A percentile compares a stretch with the other conserved stretches of the same genome.
Evolutionary conservation across 2,113 vertebrate genomes (phyloP).

Genomic region (Channa maculata): DNA sequence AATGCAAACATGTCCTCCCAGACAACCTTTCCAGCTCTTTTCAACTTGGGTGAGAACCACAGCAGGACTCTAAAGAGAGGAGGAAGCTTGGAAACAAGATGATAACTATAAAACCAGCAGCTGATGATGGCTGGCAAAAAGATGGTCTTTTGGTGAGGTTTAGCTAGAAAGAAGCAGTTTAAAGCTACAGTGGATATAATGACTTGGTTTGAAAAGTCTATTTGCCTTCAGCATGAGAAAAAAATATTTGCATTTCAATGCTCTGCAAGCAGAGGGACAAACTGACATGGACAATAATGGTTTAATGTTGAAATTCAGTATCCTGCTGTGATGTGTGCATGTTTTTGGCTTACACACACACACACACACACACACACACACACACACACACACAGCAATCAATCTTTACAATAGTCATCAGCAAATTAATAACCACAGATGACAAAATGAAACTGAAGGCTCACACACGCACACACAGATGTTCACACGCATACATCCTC

Average conservation of each 20-base stretch:
- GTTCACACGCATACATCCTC: too few relatives aligned
- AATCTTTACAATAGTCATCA: not conserved
- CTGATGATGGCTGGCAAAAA: not conserved
- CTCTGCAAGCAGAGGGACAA: conserved; percentile 18
- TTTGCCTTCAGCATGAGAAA: conserved; percentile 18
- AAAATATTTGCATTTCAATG: conserved; percentile 19
- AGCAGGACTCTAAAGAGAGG: conserved; percentile 25
- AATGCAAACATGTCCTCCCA: conserved; percentile 51
- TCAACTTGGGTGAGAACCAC: conserved; percentile 5
- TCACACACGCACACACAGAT: too few relatives aligned
- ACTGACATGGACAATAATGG: not conserved
- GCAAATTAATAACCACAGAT: conserved; percentile 5
- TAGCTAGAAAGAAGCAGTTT: not conserved
- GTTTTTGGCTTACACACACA: conserved; percentile 24
- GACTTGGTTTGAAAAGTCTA: not conserved
- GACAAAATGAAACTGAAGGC: too few relatives aligned
- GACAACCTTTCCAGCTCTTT: conserved; percentile 13
- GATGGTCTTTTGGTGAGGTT: not conserved
- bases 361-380: rapidly evolving
- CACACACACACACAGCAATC: not conserved
- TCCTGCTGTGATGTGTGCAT: conserved; percentile 43
- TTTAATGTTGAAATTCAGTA: not conserved
- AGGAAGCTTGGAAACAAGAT: conserved; percentile 15
- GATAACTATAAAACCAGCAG: not conserved
- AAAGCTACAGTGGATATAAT: not conserved